Evolutionary conservation across 2,888 invertebrate species (phyloP), one percentile per base, ranked within the genome.

Genomic region (Scaptomyza reducta): DNA sequence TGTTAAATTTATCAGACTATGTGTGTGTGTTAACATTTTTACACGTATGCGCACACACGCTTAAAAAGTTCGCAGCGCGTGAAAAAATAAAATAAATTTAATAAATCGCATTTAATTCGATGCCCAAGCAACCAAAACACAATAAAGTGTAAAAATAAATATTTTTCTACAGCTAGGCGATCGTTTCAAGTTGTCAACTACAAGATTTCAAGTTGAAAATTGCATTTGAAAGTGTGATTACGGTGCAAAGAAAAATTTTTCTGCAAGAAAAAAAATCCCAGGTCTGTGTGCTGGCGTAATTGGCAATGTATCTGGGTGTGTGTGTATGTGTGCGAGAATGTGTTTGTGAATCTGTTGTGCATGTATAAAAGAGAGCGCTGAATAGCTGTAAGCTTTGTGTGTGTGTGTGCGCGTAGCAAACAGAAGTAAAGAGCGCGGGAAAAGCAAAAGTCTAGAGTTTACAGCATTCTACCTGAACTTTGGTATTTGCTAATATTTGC

Each of bases 231-330:
- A 77, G 73, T 85, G 79, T 69, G 70, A 75, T 71, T 73, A 71
- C 76, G 76, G 80, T 77, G 85, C 63, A 64, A 77, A 74, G 80
- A 73, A 85, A 79, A 85, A 63, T 40, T 62, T 73, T 68, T 77
- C 73, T 64, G 70, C 65, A 73, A 73, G 70, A 86, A 70, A 85
- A 83, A 89, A 89, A 88, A 79, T 83, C 90, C 89, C 90, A 90
- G 90, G 90, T 89, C 90, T 86, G 88, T 78, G 78, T 77, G 87
- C 69, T 85, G 78, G 74, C 78, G 74, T 84, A 84, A 78, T 84
- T 82, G 72, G 72, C 74, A 59, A 70, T 79, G 72, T 78, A 75
- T 70, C 47, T 74, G 61, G 58, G 65, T 72, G 41, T 53, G 33
- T 45, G 22, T 22, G 35, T 11, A 31, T 31, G 31, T 31, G 46